Evolutionary conservation across 2,113 vertebrate species (phyloP), one percentile per base, ranked within the genome.

Genomic region (Mormyrus lacerda): DNA sequence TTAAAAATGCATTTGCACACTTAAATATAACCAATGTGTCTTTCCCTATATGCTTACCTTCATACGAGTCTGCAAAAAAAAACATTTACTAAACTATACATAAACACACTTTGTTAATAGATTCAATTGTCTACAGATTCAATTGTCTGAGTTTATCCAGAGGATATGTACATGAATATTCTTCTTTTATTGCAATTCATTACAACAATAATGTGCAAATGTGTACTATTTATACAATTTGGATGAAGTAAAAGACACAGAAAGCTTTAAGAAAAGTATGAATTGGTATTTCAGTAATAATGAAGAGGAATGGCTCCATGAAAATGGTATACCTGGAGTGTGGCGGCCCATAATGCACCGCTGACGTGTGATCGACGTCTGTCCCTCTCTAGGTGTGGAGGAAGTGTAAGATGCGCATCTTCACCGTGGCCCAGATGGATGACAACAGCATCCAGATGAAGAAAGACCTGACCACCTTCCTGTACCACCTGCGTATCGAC

Each of bases 371-470:
- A 88, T 24, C 83, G 35, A 19, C 47, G 82, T 55, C 4, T 90
- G 2, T 31, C 85, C 35, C 48, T 53, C 89, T 11, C 73, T 91
- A 99, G 98, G 98, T 99, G 1, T 99, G 98, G 98, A 97, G 98
- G 92, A 99, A 99, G 93, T 99, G 98, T 93, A 99, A 97, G 96
- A 99, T 99, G 97, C 96, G 98, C 31, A 99, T 99, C 95, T 99
- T 99, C 95, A 99, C 98, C 0, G 98, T 99, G 94, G 98, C 98
- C 4, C 98, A 99, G 96, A 95, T 99, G 97, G 98, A 99, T 0
- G 98, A 99, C 94, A 99, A 99, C 93, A 99, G 98, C 95, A 99
- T 99, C 92, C 98, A 99, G 95, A 99, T 99, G 98, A 99, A 99
- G 90, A 99, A 99, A 91, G 98, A 99, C 95, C 95, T 99, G 93